Percentiles rank a stretch among this genome's conserved stretches.
Conservation (phyloP, 1,140 invertebrate species). For the Anastrepha ludens region DNA sequence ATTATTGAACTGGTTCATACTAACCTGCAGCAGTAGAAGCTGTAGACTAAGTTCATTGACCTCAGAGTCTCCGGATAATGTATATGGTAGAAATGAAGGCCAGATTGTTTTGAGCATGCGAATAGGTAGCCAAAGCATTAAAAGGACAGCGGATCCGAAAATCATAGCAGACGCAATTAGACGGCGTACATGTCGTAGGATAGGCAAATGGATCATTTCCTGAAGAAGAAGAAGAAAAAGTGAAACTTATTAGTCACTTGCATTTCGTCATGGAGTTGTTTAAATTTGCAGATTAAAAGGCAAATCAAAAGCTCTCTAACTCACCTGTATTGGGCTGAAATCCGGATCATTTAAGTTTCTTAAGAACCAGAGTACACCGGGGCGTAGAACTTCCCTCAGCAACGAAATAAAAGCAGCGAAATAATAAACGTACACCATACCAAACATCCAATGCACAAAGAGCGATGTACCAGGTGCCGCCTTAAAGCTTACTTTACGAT, state of each 20-base stretch:
- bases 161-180: conserved; percentile 95
- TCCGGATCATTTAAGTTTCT: conserved; percentile 99
- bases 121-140: conserved; percentile 97
- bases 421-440: conserved; percentile 99
- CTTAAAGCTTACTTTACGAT: conserved; percentile 90
- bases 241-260: too few relatives aligned
- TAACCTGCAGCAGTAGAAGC: conserved; percentile 90
- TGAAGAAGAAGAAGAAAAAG: conserved; percentile 62
- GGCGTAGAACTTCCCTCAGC: conserved; percentile 93
- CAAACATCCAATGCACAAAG: conserved; percentile 99
- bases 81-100: conserved; percentile 95
- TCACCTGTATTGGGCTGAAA: conserved; percentile 97
- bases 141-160: conserved; percentile 95
- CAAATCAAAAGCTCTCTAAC: not conserved
- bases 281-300: too few relatives aligned
- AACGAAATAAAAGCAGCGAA: conserved; percentile 98
- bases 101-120: conserved; percentile 87
- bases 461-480: conserved; percentile 95
- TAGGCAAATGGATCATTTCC: conserved; percentile 98
- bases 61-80: conserved; percentile 88
- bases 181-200: conserved; percentile 91
- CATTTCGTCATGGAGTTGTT: too few relatives aligned
- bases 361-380: conserved; percentile 97
- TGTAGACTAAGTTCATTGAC: conserved; percentile 95
- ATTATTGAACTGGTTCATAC: not conserved